These are phyloP conservation scores for Pungitius pungitius DNA, from an alignment of 2,113 vertebrate genomes.

Conservation along the genomic window DNA sequence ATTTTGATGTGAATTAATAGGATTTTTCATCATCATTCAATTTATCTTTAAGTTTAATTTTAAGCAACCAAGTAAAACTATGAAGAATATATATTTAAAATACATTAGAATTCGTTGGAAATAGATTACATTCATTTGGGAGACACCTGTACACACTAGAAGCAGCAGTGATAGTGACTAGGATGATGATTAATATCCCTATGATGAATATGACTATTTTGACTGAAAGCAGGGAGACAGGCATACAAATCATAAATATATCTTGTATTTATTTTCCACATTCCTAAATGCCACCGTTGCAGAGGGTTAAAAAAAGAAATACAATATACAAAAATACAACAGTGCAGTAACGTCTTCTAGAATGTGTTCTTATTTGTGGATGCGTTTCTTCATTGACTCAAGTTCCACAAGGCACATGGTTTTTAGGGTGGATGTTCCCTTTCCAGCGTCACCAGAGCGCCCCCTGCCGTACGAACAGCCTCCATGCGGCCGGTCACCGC, in stretches of 20 bases:
- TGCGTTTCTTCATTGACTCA: neutral
- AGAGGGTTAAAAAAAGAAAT: neutral
- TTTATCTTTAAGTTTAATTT: neutral
- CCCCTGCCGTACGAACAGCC: constrained; percentile 36
- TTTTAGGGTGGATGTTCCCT: neutral
- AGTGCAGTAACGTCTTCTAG: neutral
- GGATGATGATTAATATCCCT: neutral
- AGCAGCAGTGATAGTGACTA: neutral
- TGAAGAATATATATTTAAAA: neutral
- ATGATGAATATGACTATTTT: too few relatives aligned
- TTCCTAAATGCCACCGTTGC: too few relatives aligned
- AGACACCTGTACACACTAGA: neutral
- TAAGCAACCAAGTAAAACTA: neutral
- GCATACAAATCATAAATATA: neutral
- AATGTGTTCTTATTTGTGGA: neutral
- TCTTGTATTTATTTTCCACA: neutral
- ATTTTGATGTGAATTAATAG: neutral
- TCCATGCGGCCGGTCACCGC: neutral
- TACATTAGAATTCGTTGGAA: neutral
- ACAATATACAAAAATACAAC: neutral
- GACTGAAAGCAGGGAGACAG: neutral
- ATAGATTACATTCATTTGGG: neutral
- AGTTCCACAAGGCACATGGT: neutral
- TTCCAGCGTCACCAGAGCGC: constrained; percentile 23
- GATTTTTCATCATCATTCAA: neutral